phyloP scores from a whole-genome alignment of 2,797 vertebrate genomes.

The Sebastes alutus region DNA sequence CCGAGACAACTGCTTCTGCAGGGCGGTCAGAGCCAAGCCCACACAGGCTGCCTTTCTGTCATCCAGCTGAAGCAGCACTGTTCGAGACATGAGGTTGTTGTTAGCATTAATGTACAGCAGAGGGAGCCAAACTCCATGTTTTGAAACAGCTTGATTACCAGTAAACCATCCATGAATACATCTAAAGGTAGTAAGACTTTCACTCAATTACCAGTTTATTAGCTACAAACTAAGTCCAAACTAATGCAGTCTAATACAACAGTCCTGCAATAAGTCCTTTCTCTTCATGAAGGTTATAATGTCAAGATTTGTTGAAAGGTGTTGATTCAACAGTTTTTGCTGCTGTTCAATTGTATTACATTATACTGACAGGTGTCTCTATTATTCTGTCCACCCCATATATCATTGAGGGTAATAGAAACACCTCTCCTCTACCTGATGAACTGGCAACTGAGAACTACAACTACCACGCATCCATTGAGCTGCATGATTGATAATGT shows the following conservation, averaged over 20 bases:
- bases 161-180: not conserved
- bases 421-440: not conserved
- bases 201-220: too few species aligned
- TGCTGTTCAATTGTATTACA: too few species aligned
- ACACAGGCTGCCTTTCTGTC: slow-evolving; percentile 83
- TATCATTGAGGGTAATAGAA: not conserved
- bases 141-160: not conserved
- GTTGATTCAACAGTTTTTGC: not conserved
- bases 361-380: not conserved
- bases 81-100: not conserved
- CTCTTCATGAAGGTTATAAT: not conserved
- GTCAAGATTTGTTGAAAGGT: not conserved
- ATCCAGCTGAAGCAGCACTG: slow-evolving; percentile 86
- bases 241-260: not conserved
- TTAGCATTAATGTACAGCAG: slow-evolving; percentile 51
- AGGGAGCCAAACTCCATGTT: slow-evolving; percentile 42
- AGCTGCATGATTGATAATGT: not conserved
- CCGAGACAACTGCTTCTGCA: slow-evolving; percentile 87
- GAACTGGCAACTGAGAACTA: not conserved
- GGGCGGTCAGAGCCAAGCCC: slow-evolving; percentile 84
- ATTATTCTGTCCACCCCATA: not conserved
- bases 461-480: not conserved
- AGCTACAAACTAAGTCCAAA: not conserved
- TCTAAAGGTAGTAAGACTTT: not conserved
- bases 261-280: not conserved